Evolutionary conservation across 2,888 invertebrate species (phyloP).

Genomic region (Pharmacophagus antenor): DNA sequence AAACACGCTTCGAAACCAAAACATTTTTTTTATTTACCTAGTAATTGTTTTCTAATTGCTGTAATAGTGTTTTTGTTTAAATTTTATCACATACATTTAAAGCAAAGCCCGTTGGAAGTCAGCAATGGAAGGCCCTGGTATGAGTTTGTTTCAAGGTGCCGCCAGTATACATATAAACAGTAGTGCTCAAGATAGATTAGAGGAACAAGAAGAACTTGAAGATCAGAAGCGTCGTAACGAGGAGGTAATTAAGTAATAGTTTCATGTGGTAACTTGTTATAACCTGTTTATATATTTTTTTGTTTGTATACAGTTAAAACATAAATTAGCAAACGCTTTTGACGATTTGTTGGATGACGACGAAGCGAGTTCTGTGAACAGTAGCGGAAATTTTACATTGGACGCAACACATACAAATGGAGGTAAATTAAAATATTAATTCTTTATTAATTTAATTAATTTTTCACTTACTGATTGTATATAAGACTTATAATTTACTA

Average conservation of each 20-base stretch:
- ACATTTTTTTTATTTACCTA: constrained; percentile 17
- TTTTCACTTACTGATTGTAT: background rate
- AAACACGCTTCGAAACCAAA: constrained; percentile 25
- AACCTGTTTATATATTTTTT: constrained; percentile 17
- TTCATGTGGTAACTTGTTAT: background rate
- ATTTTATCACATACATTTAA: constrained; percentile 1
- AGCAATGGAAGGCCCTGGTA: constrained; percentile 83
- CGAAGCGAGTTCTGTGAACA: constrained; percentile 82
- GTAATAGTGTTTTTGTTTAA: constrained; percentile 2
- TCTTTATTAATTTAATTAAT: background rate
- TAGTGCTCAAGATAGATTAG: constrained; percentile 82
- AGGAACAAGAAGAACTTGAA: constrained; percentile 85
- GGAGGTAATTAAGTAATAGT: constrained; percentile 73
- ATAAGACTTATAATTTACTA: background rate
- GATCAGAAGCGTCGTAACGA: constrained; percentile 84
- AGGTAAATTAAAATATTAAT: constrained; percentile 36
- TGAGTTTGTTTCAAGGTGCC: constrained; percentile 86
- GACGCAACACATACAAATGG: constrained; percentile 63
- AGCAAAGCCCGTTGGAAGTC: constrained; percentile 20
- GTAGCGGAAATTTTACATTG: constrained; percentile 73
- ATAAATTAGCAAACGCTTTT: constrained; percentile 84
- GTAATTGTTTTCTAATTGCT: background rate
- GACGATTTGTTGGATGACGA: constrained; percentile 85
- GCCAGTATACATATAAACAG: constrained; percentile 84
- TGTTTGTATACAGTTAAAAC: constrained; percentile 74